Evolutionary conservation across 2,888 invertebrate genomes (phyloP).

Genomic region (Stenurella melanura): DNA sequence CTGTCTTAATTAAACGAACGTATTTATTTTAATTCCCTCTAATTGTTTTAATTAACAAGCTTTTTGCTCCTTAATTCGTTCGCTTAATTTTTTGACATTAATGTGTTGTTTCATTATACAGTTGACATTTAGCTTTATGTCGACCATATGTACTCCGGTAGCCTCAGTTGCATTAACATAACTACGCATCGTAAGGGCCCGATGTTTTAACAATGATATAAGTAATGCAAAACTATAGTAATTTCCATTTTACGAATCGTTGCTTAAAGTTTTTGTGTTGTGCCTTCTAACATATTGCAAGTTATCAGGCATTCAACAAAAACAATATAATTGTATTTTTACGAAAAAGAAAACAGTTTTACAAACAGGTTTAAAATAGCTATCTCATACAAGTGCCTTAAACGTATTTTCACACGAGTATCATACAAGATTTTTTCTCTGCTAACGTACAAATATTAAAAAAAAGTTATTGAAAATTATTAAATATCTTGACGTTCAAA

Average conservation of each 20-base stretch:
- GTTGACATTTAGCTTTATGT: conserved; percentile 18
- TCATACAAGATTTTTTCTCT: no score
- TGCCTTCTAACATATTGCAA: no score
- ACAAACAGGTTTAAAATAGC: no score
- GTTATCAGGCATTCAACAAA: no score
- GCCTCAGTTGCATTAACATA: conserved; percentile 8
- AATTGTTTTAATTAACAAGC: conserved; percentile 24
- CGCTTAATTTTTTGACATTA: conserved; percentile 9
- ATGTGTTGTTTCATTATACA: conserved; percentile 17
- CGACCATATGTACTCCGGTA: conserved; percentile 17
- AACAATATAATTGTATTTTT: no score
- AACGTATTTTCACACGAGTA: no score
- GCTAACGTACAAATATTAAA: no score
- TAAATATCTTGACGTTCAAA: no score
- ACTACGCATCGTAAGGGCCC: conserved; percentile 10
- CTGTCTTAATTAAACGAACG: conserved; percentile 5
- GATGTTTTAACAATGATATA: conserved; percentile 11
- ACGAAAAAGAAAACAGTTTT: no score
- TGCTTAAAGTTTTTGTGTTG: background rate
- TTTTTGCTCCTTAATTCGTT: conserved; percentile 5
- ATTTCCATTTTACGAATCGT: background rate
- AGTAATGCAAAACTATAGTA: background rate
- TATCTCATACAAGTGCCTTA: no score
- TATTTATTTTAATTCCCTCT: conserved; percentile 9
- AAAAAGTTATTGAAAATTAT: no score